Base-by-base conservation (phyloP, 2,797 vertebrate genomes). In the Syngnathus rostellatus region DNA sequence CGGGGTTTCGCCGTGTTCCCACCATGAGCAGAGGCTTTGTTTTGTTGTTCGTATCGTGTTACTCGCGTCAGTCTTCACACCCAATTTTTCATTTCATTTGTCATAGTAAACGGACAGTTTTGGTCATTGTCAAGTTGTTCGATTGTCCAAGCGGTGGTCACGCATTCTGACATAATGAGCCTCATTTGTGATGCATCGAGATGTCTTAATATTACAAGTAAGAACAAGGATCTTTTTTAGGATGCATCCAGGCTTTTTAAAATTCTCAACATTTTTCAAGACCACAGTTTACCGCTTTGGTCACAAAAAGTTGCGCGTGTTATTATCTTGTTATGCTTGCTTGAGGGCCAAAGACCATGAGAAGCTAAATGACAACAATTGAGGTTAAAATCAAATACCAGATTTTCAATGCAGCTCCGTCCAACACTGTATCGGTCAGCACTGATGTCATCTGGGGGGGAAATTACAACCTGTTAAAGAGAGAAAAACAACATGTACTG, bases 111-210 rank as follows among this genome's bases (percentile, higher is more conserved):
- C 6, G 7, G 48, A 6, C 48, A 51, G 7, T 51, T 25, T 16
- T 9, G 31, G 55, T 38, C 5, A 19, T 4, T 9, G 31, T 8
- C 31, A 6, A 1, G 14, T 10, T 17, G 31, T 58, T 6, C 16
- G 16, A 17, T 58, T 19, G 54, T 57, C 11, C 10, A 6, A 11
- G 54, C 54, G 39, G 59, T 39, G 8, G 17, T 17, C 31, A 31
- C 31, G 59, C 59, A 62, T 62, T 62, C 21, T 17, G 39, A 40
- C 41, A 62, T 23, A 45, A 25, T 62, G 40, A 45, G 60, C 40
- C 60, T 62, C 60, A 25, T 45, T 62, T 45, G 41, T 25, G n/a
- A 45, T 45, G 38, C 19, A 16, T 14, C 3, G 12, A 14, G 40
- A 45, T 25, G 39, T 62, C 39, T 41, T 11, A 19, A 43, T 62